Evolutionary conservation across 2,113 vertebrate genomes (phyloP).

Genomic region (Callospermophilus lateralis): DNA sequence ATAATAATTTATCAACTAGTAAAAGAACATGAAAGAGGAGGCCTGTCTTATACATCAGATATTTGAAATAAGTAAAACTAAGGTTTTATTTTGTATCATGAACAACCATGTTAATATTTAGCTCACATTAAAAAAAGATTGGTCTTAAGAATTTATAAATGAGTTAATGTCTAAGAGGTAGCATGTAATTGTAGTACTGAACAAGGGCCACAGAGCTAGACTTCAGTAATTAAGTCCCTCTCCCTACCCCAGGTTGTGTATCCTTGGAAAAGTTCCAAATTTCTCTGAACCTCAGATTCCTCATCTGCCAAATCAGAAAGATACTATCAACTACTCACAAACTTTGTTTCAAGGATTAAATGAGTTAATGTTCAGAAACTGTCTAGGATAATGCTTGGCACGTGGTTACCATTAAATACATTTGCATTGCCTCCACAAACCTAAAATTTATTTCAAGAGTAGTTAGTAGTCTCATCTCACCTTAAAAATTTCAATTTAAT

Average conservation of each 20-base stretch:
- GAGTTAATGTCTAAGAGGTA: not conserved
- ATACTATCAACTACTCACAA: not conserved
- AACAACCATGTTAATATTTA: not conserved
- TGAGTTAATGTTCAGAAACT: not conserved
- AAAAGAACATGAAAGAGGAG: not conserved
- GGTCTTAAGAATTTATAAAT: not conserved
- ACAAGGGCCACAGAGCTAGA: too few species aligned
- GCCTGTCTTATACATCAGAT: not conserved
- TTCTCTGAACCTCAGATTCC: not conserved
- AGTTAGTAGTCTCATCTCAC: not conserved
- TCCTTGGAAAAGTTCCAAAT: not conserved
- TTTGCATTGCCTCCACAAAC: not conserved
- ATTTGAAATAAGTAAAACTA: not conserved
- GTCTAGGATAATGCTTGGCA: not conserved
- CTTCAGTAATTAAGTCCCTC: not conserved
- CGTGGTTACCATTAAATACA: not conserved
- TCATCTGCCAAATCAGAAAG: not conserved
- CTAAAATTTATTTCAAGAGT: constrained; percentile 44
- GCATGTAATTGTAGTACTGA: not conserved
- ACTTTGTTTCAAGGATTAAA: not conserved
- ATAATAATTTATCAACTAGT: constrained; percentile 29
- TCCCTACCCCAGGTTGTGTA: not conserved
- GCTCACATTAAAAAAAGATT: not conserved
- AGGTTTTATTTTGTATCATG: not conserved
- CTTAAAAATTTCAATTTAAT: not conserved